Base-by-base conservation (phyloP, 2,797 vertebrate genomes). In the Gymnothorax reevesii region DNA sequence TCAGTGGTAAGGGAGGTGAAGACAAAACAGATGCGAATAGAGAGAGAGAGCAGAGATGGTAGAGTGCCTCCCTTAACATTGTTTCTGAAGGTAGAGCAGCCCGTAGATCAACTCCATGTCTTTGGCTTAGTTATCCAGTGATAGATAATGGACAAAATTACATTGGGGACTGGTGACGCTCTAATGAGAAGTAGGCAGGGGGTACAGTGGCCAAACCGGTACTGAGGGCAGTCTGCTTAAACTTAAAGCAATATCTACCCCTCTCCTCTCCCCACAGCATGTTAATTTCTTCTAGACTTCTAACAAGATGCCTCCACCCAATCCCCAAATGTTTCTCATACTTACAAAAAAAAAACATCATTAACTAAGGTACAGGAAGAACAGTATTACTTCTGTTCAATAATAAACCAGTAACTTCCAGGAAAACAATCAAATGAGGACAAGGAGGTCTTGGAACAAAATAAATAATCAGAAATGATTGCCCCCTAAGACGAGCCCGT, bases 21-120 rank as follows among this genome's bases (percentile, higher is more conserved):
- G 55, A 25, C 22, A 42, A 33, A n/a, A 42, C 52, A 80, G 80
- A 85, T 84, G 33, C 71, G 57, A 62, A n/a, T 57, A 82, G 84
- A 87, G 57, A 84, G 88, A 83, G 73, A 85, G 87, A 88, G 88
- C 84, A 55, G 25, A 64, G 89, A 89, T 88, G 90, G 92, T 92
- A 91, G 93, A 90, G 91, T 92, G 91, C 89, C 91, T 93, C 89
- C 84, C 86, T 84, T 92, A 93, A 90, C 86, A 91, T 93, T 91
- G 91, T 94, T 94, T 94, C 94, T 93, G 91, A 92, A 91, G 90
- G 90, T 91, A 42, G 92, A 92, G 92, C 91, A 90, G 92, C 93
- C 89, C 95, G 95, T 95, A 94, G 92, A 95, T 95, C 95, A 95
- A 93, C 90, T 93, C 96, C 93, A 94, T 93, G 91, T 94, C 91